Evolutionary conservation across 2,797 vertebrate species (phyloP).

Genomic region (Harpagifer antarcticus): DNA sequence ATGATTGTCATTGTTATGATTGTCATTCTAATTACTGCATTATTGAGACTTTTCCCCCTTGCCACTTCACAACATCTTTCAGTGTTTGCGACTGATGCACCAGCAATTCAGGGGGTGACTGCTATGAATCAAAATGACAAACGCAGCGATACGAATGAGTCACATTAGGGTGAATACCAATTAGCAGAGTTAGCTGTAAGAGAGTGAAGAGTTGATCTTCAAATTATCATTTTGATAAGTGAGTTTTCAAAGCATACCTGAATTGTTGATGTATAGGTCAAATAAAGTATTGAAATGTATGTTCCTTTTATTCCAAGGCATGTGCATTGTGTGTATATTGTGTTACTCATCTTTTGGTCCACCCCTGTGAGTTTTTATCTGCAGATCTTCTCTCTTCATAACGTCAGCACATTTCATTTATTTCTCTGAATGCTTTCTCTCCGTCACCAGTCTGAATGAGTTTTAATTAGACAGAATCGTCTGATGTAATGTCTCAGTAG

Average conservation of each 20-base stretch:
- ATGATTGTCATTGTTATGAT: constrained; percentile 4
- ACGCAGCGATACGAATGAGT: constrained; percentile 26
- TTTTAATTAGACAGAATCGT: constrained; percentile 78
- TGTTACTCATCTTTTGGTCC: constrained; percentile 1
- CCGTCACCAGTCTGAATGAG: constrained; percentile 47
- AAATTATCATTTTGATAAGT: constrained; percentile 12
- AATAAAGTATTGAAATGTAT: background rate
- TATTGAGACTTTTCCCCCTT: background rate
- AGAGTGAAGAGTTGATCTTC: constrained; percentile 13
- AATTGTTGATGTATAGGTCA: background rate
- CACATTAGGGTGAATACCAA: constrained; percentile 30
- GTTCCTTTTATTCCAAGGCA: background rate
- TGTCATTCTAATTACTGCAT: constrained; percentile 28
- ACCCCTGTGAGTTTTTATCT: background rate
- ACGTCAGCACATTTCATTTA: constrained; percentile 40
- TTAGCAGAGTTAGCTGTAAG: constrained; percentile 2
- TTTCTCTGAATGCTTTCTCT: constrained; percentile 40
- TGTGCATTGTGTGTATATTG: background rate
- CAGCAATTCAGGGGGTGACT: constrained; percentile 16
- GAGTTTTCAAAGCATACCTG: background rate
- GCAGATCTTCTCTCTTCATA: background rate
- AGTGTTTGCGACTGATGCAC: constrained; percentile 17
- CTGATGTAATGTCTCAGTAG: constrained; percentile 77
- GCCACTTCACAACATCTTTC: background rate
- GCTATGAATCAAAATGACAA: constrained; percentile 40